Base-by-base conservation (phyloP, 2,797 vertebrate species). In the Ctenopoma multispine region DNA sequence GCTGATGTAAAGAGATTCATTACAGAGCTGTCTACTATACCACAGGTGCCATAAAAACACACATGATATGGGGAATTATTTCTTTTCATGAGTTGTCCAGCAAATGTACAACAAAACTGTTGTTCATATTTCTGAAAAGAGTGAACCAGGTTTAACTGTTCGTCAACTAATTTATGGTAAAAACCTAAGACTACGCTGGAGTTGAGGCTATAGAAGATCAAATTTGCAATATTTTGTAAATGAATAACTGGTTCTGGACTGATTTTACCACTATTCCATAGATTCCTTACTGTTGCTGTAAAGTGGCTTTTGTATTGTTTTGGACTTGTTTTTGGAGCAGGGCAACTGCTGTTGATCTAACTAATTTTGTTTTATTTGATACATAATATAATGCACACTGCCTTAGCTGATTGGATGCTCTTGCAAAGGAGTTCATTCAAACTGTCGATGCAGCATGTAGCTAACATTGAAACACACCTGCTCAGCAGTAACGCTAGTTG, bases 41-140 rank as follows among this genome's bases (percentile, higher is more conserved):
- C 97, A 96, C 96, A 95, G 96, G 97, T 99, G 97, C 97, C 97
- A 98, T 98, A 96, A 94, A n/a, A 82, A 93, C 95, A 88, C 90
- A 95, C 92, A 90, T 90, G 87, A 93, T 81, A 90, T 94, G 89
- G 63, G 89, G 81, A 90, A 90, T 84, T 92, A 92, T 84, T 62
- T 89, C 60, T 43, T 85, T 88, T 82, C 83, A 49, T 84, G 48
- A 83, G 60, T 89, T 89, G 40, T 83, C 58, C 49, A 60, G 53
- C 71, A 80, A 48, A 81, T 73, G 69, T 86, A 69, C 46, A 80
- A 77, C 55, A 31, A 63, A 41, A 62, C 65, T 80, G 72, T 86
- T 76, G 36, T 58, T 69, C 63, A 77, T 64, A 29, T 73, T 74
- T 70, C 63, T 79, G 57, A 77, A 78, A 75, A 64, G 15, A 29